A percentile compares a stretch with the other conserved stretches of the same genome.
phyloP scores from a whole-genome alignment of 2,113 vertebrate species.

The Malurus alboscapulatus region DNA sequence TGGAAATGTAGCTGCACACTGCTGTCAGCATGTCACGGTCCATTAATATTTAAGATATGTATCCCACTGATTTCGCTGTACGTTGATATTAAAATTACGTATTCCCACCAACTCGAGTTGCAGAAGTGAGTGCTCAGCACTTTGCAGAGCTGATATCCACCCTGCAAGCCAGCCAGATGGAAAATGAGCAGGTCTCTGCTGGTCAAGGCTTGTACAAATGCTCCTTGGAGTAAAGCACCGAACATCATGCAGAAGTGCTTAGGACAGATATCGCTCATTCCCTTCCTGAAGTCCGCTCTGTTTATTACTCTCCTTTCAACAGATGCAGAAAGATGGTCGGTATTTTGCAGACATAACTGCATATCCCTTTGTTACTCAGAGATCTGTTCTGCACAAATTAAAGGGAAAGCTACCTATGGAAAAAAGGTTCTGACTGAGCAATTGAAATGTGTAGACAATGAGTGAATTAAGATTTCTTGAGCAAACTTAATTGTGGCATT shows the following conservation, averaged over 20 bases:
- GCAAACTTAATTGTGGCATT: background rate
- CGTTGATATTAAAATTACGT: background rate
- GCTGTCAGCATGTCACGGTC: background rate
- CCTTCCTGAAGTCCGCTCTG: background rate
- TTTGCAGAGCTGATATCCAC: background rate
- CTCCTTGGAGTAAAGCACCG: background rate
- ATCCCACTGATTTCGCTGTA: background rate
- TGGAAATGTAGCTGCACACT: background rate
- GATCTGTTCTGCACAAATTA: background rate
- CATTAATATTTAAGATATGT: background rate
- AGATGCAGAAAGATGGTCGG: background rate
- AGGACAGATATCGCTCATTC: fast-evolving
- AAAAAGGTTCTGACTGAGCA: background rate
- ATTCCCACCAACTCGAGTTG: background rate
- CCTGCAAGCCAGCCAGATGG: background rate
- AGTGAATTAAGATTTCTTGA: background rate
- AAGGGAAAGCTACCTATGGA: background rate
- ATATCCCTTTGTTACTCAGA: background rate
- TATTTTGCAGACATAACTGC: background rate
- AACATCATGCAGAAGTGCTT: background rate
- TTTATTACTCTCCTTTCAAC: background rate
- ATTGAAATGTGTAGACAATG: background rate
- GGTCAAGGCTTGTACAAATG: background rate
- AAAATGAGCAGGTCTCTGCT: background rate
- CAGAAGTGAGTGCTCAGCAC: background rate